Base-by-base conservation (phyloP, 2,113 vertebrate genomes). In the Tyto alba region DNA sequence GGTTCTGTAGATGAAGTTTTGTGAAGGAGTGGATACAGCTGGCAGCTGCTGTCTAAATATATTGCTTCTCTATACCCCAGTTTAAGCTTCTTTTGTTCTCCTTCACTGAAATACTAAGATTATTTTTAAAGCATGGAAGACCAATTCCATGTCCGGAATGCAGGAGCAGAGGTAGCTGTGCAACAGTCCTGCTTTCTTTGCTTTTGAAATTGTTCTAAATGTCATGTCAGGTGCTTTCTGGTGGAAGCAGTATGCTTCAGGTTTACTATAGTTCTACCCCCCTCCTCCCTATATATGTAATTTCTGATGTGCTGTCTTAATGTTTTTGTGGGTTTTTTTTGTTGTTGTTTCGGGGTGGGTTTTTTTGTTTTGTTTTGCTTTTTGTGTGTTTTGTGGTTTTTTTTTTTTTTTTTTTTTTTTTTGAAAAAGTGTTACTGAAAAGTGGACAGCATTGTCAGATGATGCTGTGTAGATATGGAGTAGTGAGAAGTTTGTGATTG, bases 241-340 rank as follows among this genome's bases (percentile, higher is more conserved):
- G 9, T 55, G 26, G 25, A 50, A 48, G 21, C 16, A 56, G 26
- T 14, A 26, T 4, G 1, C 17, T 84, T 48, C 43, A 26, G 40
- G 56, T 11, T 16, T 74, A 27, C 26, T 66, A 5, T 30, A 30
- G 34, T 32, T 43, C 26, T 36, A n/a, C n/a, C n/a, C n/a, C 29
- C 23, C 13, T 22, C 1, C 3, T 16, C 21, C 4, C 30, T 26
- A 8, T 72, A 1, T 15, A 2, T 34, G 4, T 16, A 7, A n/a
- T 32, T 59, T 57, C 36, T 43, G 21, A 27, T 52, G 19, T 63
- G 14, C 22, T 50, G 38, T 53, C 27, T 59, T 27, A 62, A 14
- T 52, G 29, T 40, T 22, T 21, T 40, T 38, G 20, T 38, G 38
- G 8, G 16, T 60, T 47, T 22, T 32, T 48, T 48, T 15, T 53